A percentile compares a stretch with the other conserved stretches of the same genome.
These are phyloP conservation scores for Aleiodes testaceus DNA, from an alignment of 2,888 invertebrate genomes.

Conservation along the genomic window DNA sequence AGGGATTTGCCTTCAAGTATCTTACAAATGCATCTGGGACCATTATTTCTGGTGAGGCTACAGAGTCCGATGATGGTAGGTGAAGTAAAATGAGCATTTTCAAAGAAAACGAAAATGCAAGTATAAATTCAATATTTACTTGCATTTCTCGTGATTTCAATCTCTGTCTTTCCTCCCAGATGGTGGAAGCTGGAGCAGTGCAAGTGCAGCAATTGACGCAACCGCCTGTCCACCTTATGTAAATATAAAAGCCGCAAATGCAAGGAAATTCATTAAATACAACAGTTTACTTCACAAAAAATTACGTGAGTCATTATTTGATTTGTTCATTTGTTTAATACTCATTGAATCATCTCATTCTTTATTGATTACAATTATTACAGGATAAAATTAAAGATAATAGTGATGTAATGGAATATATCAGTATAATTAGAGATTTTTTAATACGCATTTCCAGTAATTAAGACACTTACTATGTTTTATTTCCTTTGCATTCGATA, in stretches of 20 bases:
- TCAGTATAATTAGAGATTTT: slow-evolving; percentile 22
- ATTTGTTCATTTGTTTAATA: neutral
- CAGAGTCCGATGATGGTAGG: slow-evolving; percentile 70
- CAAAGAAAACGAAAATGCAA: too few relatives aligned
- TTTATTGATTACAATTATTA: slow-evolving; percentile 38
- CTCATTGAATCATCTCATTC: slow-evolving; percentile 19
- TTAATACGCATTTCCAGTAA: slow-evolving; percentile 17
- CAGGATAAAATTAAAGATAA: slow-evolving; percentile 24
- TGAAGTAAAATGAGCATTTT: too few relatives aligned
- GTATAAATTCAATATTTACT: too few relatives aligned
- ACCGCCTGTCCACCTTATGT: slow-evolving; percentile 65
- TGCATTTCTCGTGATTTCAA: too few relatives aligned
- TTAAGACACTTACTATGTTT: slow-evolving; percentile 27
- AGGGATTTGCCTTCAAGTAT: slow-evolving; percentile 59
- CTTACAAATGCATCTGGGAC: slow-evolving; percentile 65
- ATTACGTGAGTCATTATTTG: slow-evolving; percentile 61
- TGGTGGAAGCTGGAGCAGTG: slow-evolving; percentile 64
- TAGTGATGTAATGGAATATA: slow-evolving; percentile 33
- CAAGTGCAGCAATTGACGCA: slow-evolving; percentile 65
- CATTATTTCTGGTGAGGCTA: slow-evolving; percentile 69
- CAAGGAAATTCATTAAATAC: slow-evolving; percentile 66
- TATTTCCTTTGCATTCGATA: slow-evolving; percentile 8
- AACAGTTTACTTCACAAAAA: slow-evolving; percentile 71
- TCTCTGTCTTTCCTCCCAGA: slow-evolving; percentile 52
- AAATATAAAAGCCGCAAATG: slow-evolving; percentile 59